These are phyloP conservation scores for Notodonta ziczac DNA, from an alignment of 2,888 invertebrate genomes.

Conservation along the genomic window DNA sequence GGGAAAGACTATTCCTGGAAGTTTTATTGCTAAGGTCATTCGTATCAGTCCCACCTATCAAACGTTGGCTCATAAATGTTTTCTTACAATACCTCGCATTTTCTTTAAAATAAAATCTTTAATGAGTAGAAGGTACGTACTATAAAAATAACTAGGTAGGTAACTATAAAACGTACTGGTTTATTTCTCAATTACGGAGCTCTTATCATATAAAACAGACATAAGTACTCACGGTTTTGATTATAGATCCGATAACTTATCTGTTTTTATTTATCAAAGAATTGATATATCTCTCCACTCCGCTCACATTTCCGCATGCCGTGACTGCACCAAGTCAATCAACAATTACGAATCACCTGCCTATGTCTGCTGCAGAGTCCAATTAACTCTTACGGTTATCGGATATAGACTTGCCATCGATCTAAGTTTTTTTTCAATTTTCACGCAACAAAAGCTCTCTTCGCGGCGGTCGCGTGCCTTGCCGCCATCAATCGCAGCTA, in stretches of 20 bases:
- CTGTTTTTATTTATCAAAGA: no score
- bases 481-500: conserved; percentile 69
- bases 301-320: neutral
- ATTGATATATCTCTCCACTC: no score
- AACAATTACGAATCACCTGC: conserved; percentile 2
- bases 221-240: no score
- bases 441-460: conserved; percentile 48
- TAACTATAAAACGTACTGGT: no score
- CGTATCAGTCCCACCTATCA: neutral
- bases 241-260: no score
- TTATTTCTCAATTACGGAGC: no score
- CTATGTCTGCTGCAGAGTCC: conserved; percentile 1
- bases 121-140: no score
- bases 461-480: conserved; percentile 63
- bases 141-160: no score
- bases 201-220: no score
- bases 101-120: no score
- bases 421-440: conserved; percentile 46
- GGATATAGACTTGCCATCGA: conserved; percentile 26
- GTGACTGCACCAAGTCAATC: conserved; percentile 5
- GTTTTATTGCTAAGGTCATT: conserved; percentile 30
- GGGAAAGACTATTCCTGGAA: conserved; percentile 25
- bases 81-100: neutral
- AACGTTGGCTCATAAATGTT: neutral
- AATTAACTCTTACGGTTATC: conserved; percentile 8